Conservation (phyloP, 2,797 vertebrate genomes). For the Chelidonichthys spinosus region DNA sequence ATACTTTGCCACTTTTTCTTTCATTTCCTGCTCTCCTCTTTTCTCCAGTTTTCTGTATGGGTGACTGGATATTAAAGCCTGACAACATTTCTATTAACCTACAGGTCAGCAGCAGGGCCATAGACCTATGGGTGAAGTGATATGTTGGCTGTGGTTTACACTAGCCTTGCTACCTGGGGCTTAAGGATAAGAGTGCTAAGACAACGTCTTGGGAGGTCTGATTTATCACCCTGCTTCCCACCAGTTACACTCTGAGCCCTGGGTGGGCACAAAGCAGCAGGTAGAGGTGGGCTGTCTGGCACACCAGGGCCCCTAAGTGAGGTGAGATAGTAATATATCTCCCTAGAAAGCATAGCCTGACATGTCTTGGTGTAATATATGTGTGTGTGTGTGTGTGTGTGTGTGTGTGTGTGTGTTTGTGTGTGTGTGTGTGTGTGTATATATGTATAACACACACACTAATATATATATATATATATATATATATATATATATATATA, state of each 20-base stretch:
- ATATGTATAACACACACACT: no score
- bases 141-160: constrained; percentile 74
- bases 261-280: constrained; percentile 41
- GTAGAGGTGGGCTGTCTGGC: constrained; percentile 37
- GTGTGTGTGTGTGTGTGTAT: no score
- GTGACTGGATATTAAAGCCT: constrained; percentile 69
- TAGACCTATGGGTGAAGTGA: constrained; percentile 56
- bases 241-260: constrained; percentile 37
- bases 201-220: constrained; percentile 59
- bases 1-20: constrained; percentile 10
- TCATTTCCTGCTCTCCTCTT: constrained; percentile 10
- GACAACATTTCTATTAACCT: constrained; percentile 83
- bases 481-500: no score
- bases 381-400: constrained; percentile 11
- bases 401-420: no score
- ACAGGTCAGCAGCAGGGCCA: constrained; percentile 70
- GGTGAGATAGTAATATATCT: constrained; percentile 27
- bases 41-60: constrained; percentile 27
- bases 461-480: no score
- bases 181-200: constrained; percentile 66
- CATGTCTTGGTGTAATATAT: not conserved
- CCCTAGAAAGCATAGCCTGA: constrained; percentile 18
- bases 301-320: constrained; percentile 20
- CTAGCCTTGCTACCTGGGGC: constrained; percentile 57
- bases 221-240: constrained; percentile 64